Conservation (phyloP, 1,140 invertebrate species). For the Hyposmocoma kahamanoa region DNA sequence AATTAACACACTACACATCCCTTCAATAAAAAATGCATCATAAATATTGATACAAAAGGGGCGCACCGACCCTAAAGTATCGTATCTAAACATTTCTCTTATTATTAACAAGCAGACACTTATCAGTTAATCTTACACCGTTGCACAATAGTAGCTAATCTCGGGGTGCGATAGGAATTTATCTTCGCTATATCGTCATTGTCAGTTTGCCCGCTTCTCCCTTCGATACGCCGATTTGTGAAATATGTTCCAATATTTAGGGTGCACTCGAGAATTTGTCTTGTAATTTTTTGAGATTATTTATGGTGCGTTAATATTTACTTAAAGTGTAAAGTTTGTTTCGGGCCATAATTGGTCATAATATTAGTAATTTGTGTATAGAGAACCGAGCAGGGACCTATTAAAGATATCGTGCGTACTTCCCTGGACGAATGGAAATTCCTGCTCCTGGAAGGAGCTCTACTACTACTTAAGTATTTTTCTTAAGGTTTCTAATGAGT, state of each 20-base stretch:
- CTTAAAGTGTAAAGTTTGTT: not conserved
- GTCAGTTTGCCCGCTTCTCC: slow-evolving; percentile 39
- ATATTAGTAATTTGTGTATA: no score
- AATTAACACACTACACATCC: slow-evolving; percentile 1
- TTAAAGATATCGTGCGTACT: no score
- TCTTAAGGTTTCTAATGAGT: no score
- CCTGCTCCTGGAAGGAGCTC: no score
- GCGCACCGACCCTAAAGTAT: slow-evolving; percentile 30
- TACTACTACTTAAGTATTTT: no score
- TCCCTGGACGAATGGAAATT: no score
- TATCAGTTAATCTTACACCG: slow-evolving; percentile 71
- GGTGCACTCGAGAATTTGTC: slow-evolving; percentile 12
- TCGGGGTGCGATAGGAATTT: slow-evolving; percentile 67
- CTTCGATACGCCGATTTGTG: slow-evolving; percentile 21
- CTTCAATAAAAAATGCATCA: slow-evolving; percentile 26
- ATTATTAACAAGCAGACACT: slow-evolving; percentile 69
- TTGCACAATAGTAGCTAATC: slow-evolving; percentile 64
- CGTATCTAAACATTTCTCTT: slow-evolving; percentile 60
- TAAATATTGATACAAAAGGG: slow-evolving; percentile 40
- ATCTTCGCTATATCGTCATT: slow-evolving; percentile 56
- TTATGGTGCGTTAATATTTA: slow-evolving; percentile 5
- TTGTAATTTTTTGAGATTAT: slow-evolving; percentile 14
- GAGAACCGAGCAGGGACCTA: no score
- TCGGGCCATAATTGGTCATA: not conserved
- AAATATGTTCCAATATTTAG: slow-evolving; percentile 22